Percentiles rank a stretch among this genome's conserved stretches.
Conservation (phyloP, 92 coral and sea anemone genomes). For the Umimayanthus kanabou region DNA sequence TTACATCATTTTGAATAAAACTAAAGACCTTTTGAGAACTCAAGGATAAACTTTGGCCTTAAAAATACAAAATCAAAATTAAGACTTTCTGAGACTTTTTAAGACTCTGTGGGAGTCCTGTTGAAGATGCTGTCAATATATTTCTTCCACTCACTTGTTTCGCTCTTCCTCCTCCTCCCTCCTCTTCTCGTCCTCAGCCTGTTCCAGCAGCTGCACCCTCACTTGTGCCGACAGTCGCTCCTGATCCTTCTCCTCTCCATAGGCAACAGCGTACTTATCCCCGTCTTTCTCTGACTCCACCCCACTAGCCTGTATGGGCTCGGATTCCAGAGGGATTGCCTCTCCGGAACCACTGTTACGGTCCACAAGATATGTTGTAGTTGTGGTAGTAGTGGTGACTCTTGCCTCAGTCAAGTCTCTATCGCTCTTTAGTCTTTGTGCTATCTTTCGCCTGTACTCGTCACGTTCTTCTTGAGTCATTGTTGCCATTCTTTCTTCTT, state of each 20-base stretch:
- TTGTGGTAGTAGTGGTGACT: slow-evolving; percentile 53
- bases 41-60: too few species aligned
- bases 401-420: not conserved
- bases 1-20: too few species aligned
- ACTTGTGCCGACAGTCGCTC: slow-evolving; percentile 27
- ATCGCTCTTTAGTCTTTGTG: slow-evolving; percentile 52
- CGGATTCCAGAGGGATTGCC: slow-evolving; percentile 32
- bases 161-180: slow-evolving; percentile 18
- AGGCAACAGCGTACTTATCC: slow-evolving; percentile 26
- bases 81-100: too few species aligned
- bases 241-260: slow-evolving; percentile 26
- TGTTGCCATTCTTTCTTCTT: slow-evolving; percentile 83
- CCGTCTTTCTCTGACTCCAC: slow-evolving; percentile 8
- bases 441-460: slow-evolving; percentile 65
- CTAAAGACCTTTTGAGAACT: too few species aligned
- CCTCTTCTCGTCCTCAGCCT: slow-evolving; percentile 24
- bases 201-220: slow-evolving; percentile 27
- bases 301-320: slow-evolving; percentile 14
- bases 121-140: not conserved
- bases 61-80: too few species aligned
- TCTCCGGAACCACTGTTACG: not conserved
- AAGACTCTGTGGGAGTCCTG: too few species aligned
- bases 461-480: slow-evolving; percentile 90
- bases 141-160: slow-evolving; percentile 5
- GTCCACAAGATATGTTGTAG: slow-evolving; percentile 51